Base-by-base conservation (phyloP, 2,113 vertebrate genomes). In the Vimba vimba region DNA sequence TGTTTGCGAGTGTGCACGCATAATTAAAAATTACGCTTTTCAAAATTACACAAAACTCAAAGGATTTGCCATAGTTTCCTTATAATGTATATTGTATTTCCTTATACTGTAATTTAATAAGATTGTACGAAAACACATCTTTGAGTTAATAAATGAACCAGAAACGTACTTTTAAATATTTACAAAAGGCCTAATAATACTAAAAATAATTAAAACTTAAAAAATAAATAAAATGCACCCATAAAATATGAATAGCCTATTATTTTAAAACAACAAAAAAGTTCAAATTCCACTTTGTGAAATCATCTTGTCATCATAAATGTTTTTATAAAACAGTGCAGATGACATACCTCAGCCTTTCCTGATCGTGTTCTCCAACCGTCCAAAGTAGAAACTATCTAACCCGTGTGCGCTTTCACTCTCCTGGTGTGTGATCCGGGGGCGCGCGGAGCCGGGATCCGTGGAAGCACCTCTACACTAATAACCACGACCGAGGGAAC, bases 361-460 rank as follows among this genome's bases (percentile, higher is more conserved):
- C 50, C 79, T 66, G 79, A 7, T 81, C 81, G 50, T 84, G 77
- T 89, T 90, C 91, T 91, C 84, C 92, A 87, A 74, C 23, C 85
- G 85, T 89, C 86, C 87, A 79, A 88, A 83, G 87, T 57, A 89
- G 84, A 90, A 88, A 84, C 74, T 57, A 62, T 86, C 68, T 92
- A 94, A 71, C 93, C 94, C 90, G 91, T 89, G 87, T 74, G 89
- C 84, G 86, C 91, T 86, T 90, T 91, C 90, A 90, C 84, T 90
- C 84, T 90, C 77, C 84, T 87, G 89, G 82, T 83, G 82, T 71
- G 84, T 87, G 89, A 84, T 88, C 89, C 86, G 86, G 59, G 83
- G 85, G 92, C 88, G 92, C 93, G 91, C 87, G 88, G 90, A 94
- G 90, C 86, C 91, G 91, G 93, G 91, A 91, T 93, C 91, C 91